Percentiles rank a stretch among this genome's conserved stretches.
Evolutionary conservation across 1,140 invertebrate genomes (phyloP).

Genomic region (Zaprionus lachaisei): DNA sequence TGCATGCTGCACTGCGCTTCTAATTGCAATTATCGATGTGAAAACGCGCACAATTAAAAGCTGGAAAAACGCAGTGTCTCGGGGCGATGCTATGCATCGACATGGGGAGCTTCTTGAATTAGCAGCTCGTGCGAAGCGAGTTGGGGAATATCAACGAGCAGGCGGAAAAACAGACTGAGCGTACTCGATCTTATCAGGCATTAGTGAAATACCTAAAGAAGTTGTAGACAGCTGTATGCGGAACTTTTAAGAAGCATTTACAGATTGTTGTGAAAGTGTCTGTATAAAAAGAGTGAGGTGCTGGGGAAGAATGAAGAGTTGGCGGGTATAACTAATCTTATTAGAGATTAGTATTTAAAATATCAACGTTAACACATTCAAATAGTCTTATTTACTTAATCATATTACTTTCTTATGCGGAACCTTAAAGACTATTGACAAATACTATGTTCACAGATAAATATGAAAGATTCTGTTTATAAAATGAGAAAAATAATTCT

Average conservation of each 20-base stretch:
- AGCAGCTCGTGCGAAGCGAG: conserved; percentile 5
- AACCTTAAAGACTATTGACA: too few relatives aligned
- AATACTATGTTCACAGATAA: too few relatives aligned
- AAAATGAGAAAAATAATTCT: too few relatives aligned
- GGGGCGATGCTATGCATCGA: conserved; percentile 21
- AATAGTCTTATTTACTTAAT: too few relatives aligned
- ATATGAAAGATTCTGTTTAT: too few relatives aligned
- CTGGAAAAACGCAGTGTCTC: conserved; percentile 53
- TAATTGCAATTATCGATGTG: conserved; percentile 60
- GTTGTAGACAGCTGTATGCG: background rate
- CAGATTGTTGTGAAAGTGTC: background rate
- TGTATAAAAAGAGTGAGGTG: too few relatives aligned
- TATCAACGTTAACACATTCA: too few relatives aligned
- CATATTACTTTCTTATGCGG: too few relatives aligned
- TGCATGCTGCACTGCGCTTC: conserved; percentile 43
- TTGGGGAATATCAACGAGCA: background rate
- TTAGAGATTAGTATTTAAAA: too few relatives aligned
- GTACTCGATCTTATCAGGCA: conserved; percentile 3
- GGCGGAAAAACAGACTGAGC: background rate
- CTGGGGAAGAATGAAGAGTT: too few relatives aligned
- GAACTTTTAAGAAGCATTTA: background rate
- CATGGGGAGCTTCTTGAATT: conserved; percentile 18
- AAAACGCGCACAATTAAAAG: conserved; percentile 64
- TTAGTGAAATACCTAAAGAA: background rate
- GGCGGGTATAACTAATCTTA: too few relatives aligned